Conservation (phyloP, 2,113 vertebrate genomes). For the Amphiprion ocellaris region DNA sequence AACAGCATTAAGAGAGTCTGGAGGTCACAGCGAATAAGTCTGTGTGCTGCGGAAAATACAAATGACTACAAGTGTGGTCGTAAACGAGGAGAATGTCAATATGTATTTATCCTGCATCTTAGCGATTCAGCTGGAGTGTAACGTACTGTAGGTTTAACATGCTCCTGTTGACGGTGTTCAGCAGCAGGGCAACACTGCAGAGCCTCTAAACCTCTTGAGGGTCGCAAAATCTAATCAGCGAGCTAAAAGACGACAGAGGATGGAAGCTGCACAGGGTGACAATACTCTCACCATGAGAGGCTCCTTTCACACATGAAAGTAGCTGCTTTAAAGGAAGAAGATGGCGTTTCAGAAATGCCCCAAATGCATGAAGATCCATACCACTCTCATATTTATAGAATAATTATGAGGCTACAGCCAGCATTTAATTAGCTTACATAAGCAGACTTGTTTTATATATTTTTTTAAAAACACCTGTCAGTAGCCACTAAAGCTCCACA, state of each 20-base stretch:
- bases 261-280: neutral
- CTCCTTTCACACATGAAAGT: slow-evolving; percentile 20
- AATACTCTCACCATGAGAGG: neutral
- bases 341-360: slow-evolving; percentile 16
- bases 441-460: neutral
- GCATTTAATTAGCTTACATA: neutral
- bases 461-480: neutral
- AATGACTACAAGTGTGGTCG: neutral
- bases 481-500: neutral
- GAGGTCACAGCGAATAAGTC: slow-evolving; percentile 8
- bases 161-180: neutral
- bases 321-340: neutral
- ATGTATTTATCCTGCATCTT: too few species aligned
- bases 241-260: neutral
- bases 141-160: neutral
- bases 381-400: neutral
- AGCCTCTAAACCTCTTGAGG: neutral
- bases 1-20: neutral
- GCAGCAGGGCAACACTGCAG: neutral
- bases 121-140: too few species aligned
- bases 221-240: neutral
- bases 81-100: neutral
- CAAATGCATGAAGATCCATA: slow-evolving; percentile 3
- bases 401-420: neutral
- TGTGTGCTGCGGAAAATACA: neutral